Base-by-base conservation (phyloP, 2,113 vertebrate genomes). In the Microcebus lehilahytsara region DNA sequence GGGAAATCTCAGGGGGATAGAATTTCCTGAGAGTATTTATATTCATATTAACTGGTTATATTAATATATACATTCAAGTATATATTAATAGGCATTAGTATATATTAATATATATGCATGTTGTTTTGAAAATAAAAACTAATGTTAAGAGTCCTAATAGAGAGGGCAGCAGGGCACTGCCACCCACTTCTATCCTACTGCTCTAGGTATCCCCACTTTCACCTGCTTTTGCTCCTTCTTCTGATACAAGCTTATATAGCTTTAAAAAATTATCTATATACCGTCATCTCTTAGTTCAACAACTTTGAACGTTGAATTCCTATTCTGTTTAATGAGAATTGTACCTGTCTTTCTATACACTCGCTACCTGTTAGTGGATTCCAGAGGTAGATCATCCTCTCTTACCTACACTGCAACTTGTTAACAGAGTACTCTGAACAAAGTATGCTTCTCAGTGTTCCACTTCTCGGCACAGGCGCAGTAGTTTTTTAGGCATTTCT, bases 171-270 rank as follows among this genome's bases (percentile, higher is more conserved):
- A 66, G 8, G 34, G 4, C 12, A 2, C 51, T 85, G 17, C 10
- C 1, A 23, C 12, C 4, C 32, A 53, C 3, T 64, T 60, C 3
- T 30, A 1, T 23, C 9, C 10, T 74, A 2, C 7, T 75, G 5
- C 32, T 92, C 11, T 67, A 2, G 16, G 25, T 19, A 85, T 75
- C 3, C n/a, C 17, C 2, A 14, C 5, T 81, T 58, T 34, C 4
- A 23, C 7, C 25, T 37, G 9, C 25, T 30, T 22, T 66, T 40
- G 19, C 5, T 42, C 11, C 30, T 81, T 2, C 66, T 93, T 80
- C 23, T 46, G 7, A 1, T 67, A 11, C 89, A 34, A 85, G 37
- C 17, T 22, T 56, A 37, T 1, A 22, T 37, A 1, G 17, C 37
- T 85, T 80, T 58, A 14, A 16, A 81, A 64, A 78, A n/a, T 23